phyloP scores from a whole-genome alignment of 2,113 vertebrate species.

The Arvicanthis niloticus region DNA sequence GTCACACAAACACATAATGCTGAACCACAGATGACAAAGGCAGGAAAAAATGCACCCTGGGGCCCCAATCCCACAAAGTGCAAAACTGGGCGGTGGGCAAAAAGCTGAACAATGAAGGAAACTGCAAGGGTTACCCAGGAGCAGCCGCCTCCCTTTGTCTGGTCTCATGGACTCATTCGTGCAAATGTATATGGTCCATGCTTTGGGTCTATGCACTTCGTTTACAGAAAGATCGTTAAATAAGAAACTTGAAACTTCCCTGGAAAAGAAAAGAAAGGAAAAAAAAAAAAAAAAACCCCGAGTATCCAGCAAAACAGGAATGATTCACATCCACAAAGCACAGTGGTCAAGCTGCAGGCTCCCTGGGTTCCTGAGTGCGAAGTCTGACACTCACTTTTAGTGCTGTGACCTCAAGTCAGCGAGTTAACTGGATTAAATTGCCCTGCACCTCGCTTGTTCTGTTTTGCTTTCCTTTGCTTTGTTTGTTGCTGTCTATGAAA shows the following conservation, averaged over 20 bases:
- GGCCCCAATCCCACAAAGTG: not conserved
- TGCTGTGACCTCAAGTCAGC: not conserved
- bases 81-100: not conserved
- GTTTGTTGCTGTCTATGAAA: not conserved
- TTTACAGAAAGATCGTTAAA: too few relatives aligned
- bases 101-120: not conserved
- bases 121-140: not conserved
- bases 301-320: not conserved
- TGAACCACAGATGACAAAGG: not conserved
- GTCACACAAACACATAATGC: not conserved
- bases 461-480: not conserved
- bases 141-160: not conserved
- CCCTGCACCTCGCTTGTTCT: not conserved
- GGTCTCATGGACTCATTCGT: not conserved
- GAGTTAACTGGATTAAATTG: not conserved
- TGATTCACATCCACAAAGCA: not conserved
- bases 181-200: not conserved
- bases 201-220: not conserved
- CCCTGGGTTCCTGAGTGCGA: not conserved
- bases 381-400: not conserved
- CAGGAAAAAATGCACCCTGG: accelerated
- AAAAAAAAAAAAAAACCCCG: not conserved
- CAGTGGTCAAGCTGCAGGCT: accelerated
- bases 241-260: not conserved
- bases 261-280: not conserved